Percentiles rank a stretch among this genome's conserved stretches.
phyloP scores from a whole-genome alignment of 2,797 vertebrate species.

The Lates japonicus region DNA sequence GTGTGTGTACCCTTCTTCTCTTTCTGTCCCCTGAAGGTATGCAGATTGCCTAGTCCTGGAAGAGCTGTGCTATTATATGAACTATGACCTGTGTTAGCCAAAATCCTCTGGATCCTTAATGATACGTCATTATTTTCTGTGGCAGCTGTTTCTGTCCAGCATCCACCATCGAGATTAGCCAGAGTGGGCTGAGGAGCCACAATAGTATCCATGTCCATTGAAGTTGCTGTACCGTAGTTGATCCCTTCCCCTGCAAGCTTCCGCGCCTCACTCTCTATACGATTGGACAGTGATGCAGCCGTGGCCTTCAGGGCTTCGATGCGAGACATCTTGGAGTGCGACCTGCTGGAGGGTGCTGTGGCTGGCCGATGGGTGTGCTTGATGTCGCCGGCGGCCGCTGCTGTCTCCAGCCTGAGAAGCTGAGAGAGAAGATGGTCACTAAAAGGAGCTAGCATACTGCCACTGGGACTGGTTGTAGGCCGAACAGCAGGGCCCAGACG shows the following conservation, averaged over 20 bases:
- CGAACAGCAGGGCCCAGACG: conserved; percentile 79
- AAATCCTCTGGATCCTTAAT: conserved; percentile 87
- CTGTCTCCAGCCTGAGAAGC: conserved; percentile 87
- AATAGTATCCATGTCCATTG: conserved; percentile 76
- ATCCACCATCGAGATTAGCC: conserved; percentile 65
- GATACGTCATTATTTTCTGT: conserved; percentile 76
- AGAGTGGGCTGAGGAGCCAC: conserved; percentile 59
- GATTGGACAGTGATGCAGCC: conserved; percentile 93
- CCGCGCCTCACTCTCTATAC: conserved; percentile 94
- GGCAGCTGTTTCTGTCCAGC: conserved; percentile 80
- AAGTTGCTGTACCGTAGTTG: conserved; percentile 85
- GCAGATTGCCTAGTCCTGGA: conserved; percentile 89
- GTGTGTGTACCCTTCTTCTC: conserved; percentile 65
- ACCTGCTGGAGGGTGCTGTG: conserved; percentile 75
- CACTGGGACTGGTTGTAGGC: conserved; percentile 48
- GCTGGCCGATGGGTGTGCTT: conserved; percentile 40
- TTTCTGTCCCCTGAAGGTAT: conserved; percentile 84
- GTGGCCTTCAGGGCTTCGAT: conserved; percentile 96
- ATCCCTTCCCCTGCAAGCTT: conserved; percentile 90
- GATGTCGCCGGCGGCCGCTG: conserved; percentile 62
- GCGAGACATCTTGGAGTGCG: conserved; percentile 87
- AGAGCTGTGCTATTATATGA: conserved; percentile 85
- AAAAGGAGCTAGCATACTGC: conserved; percentile 56
- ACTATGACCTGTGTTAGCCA: conserved; percentile 85
- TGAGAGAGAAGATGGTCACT: conserved; percentile 88